A percentile compares a stretch with the other conserved stretches of the same genome.
Evolutionary conservation across 2,888 invertebrate genomes (phyloP).

Genomic region (Drosophila subquinaria): DNA sequence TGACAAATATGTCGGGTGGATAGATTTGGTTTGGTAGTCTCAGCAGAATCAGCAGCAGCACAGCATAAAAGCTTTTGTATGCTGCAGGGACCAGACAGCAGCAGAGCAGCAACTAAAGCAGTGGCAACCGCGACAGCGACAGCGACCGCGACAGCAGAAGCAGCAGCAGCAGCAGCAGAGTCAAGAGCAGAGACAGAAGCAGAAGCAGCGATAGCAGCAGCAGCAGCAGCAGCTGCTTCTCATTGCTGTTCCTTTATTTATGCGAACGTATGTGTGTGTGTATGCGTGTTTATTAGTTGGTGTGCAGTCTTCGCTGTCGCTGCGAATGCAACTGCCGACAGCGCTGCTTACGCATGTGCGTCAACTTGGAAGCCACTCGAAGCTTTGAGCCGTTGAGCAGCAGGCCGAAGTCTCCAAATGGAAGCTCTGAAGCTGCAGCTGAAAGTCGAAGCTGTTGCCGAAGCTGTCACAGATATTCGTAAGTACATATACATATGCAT

Average conservation of each 20-base stretch:
- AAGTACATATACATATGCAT: background rate
- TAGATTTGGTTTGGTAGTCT: conserved; percentile 23
- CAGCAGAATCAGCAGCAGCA: conserved; percentile 7
- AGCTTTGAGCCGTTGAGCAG: conserved; percentile 41
- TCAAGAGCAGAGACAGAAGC: conserved; percentile 13
- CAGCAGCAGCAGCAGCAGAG: conserved; percentile 4
- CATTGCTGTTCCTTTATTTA: conserved; percentile 27
- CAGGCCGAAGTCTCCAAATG: conserved; percentile 12
- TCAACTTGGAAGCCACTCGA: conserved; percentile 52
- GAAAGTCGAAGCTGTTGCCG: conserved; percentile 43
- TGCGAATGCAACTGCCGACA: conserved; percentile 49
- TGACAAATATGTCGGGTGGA: conserved; percentile 46
- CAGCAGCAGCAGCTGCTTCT: conserved; percentile 52
- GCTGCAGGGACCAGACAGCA: conserved; percentile 36
- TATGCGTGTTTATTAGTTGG: conserved; percentile 40
- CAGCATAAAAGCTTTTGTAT: conserved; percentile 58
- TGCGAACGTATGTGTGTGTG: conserved; percentile 14
- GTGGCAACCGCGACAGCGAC: conserved; percentile 1
- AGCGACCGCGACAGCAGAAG: conserved; percentile 2
- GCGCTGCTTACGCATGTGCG: conserved; percentile 68
- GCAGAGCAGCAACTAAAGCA: conserved; percentile 1
- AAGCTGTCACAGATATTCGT: conserved; percentile 33
- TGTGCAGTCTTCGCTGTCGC: conserved; percentile 29
- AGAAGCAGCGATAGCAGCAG: conserved; percentile 50
- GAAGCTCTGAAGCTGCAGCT: conserved; percentile 47